These are phyloP conservation scores for Paramisgurnus dabryanus DNA, from an alignment of 2,113 vertebrate genomes.

Conservation along the genomic window DNA sequence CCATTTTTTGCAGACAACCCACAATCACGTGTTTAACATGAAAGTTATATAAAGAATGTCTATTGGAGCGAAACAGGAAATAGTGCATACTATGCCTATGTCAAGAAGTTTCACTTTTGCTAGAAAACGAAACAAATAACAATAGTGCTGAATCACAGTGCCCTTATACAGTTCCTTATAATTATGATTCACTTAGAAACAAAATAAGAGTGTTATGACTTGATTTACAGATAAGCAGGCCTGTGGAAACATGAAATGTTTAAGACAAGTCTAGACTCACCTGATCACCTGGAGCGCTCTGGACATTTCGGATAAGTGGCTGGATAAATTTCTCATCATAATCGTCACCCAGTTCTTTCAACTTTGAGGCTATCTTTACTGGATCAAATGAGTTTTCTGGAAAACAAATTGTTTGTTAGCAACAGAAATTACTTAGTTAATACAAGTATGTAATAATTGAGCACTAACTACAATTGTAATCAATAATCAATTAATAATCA, in stretches of 20 bases:
- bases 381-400: constrained; percentile 63
- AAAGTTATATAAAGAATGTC: background rate
- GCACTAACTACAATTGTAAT: too few species aligned
- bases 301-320: constrained; percentile 46
- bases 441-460: too few species aligned
- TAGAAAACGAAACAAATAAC: background rate
- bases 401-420: background rate
- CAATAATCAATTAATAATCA: too few species aligned
- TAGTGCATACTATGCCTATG: background rate
- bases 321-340: constrained; percentile 48
- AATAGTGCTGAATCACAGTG: background rate
- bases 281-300: constrained; percentile 50
- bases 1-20: background rate
- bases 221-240: background rate
- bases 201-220: background rate
- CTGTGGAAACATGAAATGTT: too few species aligned
- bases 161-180: background rate
- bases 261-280: constrained; percentile 49
- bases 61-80: background rate
- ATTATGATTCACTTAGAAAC: background rate
- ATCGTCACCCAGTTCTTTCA: constrained; percentile 63
- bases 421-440: too few species aligned
- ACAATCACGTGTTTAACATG: background rate
- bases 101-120: background rate
- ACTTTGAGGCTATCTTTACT: constrained; percentile 62